These are phyloP conservation scores for Clinocottus analis DNA, from an alignment of 2,113 vertebrate genomes.

Conservation along the genomic window DNA sequence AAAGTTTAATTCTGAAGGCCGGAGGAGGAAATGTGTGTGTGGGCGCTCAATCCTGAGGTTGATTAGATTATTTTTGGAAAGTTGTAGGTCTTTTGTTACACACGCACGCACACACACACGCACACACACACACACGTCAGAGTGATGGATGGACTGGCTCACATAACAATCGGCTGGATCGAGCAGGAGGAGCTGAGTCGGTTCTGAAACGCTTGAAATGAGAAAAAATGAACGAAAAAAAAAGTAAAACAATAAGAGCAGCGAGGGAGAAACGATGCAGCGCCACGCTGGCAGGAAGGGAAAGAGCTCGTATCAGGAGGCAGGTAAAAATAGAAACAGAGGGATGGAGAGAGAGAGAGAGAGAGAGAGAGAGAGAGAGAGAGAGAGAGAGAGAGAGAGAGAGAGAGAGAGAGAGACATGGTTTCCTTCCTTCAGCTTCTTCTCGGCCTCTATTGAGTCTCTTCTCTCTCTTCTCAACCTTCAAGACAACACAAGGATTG, in stretches of 20 bases:
- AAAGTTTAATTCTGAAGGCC: slow-evolving; percentile 48
- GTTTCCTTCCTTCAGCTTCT: too few species aligned
- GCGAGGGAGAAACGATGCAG: not conserved
- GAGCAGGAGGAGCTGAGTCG: slow-evolving; percentile 29
- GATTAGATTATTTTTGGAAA: slow-evolving; percentile 57
- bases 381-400: slow-evolving; percentile 7
- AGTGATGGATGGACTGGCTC: slow-evolving; percentile 56
- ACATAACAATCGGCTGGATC: slow-evolving; percentile 47
- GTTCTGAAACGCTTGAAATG: slow-evolving; percentile 20
- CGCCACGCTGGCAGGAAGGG: slow-evolving; percentile 22
- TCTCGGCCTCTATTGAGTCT: not conserved
- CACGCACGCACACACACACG: slow-evolving; percentile 10
- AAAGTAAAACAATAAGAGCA: slow-evolving; percentile 23
- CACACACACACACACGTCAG: not conserved
- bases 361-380: not conserved
- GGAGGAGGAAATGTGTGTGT: slow-evolving; percentile 11
- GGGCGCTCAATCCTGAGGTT: slow-evolving; percentile 14
- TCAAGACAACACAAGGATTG: not conserved
- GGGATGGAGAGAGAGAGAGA: slow-evolving; percentile 14
- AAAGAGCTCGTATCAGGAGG: slow-evolving; percentile 25
- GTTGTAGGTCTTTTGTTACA: slow-evolving; percentile 22
- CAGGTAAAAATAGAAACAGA: slow-evolving; percentile 65
- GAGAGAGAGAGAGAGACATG: not conserved
- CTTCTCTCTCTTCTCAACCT: too few species aligned
- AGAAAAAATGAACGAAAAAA: slow-evolving; percentile 45